Evolutionary conservation across 1,140 invertebrate genomes (phyloP).

Genomic region (Pristionchus pacificus): DNA sequence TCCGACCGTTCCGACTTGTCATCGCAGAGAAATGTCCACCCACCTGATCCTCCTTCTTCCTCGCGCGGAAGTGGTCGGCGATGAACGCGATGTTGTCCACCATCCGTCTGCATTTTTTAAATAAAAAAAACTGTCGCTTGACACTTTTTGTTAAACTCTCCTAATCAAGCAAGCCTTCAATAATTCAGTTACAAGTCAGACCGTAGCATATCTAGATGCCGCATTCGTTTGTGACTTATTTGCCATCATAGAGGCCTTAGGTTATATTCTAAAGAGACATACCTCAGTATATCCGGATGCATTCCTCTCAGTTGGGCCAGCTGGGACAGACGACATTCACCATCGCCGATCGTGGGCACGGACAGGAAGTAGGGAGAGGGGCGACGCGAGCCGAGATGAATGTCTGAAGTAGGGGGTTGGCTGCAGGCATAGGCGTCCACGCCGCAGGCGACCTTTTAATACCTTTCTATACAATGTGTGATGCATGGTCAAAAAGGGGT

Average conservation of each 20-base stretch:
- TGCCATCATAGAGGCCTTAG: too few relatives aligned
- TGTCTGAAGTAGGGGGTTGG: too few relatives aligned
- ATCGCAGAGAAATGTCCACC: neutral
- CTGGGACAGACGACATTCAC: constrained; percentile 45
- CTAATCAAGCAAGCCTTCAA: too few relatives aligned
- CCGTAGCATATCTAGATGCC: too few relatives aligned
- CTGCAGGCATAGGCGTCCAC: too few relatives aligned
- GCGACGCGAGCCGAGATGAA: constrained; percentile 15
- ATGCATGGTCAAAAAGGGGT: too few relatives aligned
- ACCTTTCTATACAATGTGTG: too few relatives aligned
- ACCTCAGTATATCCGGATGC: constrained; percentile 51
- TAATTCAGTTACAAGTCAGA: too few relatives aligned
- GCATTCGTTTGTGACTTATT: too few relatives aligned
- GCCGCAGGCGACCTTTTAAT: too few relatives aligned
- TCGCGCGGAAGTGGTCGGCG: constrained; percentile 49
- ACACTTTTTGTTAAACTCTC: neutral
- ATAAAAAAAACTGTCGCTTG: too few relatives aligned
- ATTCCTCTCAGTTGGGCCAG: constrained; percentile 55
- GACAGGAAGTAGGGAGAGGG: constrained; percentile 47
- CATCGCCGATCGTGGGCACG: constrained; percentile 34
- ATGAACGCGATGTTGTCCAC: constrained; percentile 56
- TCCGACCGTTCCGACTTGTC: constrained; percentile 14
- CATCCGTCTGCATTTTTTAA: constrained; percentile 43
- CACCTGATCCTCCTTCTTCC: constrained; percentile 51
- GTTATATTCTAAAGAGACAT: too few relatives aligned